Conservation (phyloP, 1,140 invertebrate genomes). For the Brachionus rotundiformis region DNA sequence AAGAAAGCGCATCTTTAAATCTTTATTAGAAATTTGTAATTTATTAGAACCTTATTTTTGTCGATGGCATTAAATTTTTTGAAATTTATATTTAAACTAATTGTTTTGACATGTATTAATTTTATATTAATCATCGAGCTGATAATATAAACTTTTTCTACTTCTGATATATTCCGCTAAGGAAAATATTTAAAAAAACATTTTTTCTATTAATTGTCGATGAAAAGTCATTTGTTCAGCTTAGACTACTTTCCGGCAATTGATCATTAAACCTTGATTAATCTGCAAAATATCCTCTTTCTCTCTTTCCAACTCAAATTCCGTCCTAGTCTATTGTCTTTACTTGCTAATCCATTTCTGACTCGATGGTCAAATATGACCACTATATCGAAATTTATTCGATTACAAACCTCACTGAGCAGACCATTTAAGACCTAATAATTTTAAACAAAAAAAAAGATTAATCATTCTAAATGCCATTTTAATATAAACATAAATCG, state of each 20-base stretch:
- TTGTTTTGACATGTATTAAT: conserved; percentile 41
- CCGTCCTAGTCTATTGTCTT: conserved; percentile 12
- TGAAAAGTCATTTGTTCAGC: conserved; percentile 45
- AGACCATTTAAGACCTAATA: neutral
- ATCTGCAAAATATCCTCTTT: conserved; percentile 8
- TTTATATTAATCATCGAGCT: conserved; percentile 34
- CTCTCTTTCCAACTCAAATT: neutral
- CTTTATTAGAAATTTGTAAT: conserved; percentile 37
- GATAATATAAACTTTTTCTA: neutral
- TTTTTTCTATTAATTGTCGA: conserved; percentile 27
- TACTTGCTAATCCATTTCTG: conserved; percentile 16
- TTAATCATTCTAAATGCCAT: conserved; percentile 3
- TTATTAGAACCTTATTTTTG: conserved; percentile 42
- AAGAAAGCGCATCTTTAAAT: conserved; percentile 23
- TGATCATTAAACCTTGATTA: conserved; percentile 42
- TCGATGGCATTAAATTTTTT: conserved; percentile 40
- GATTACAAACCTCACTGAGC: conserved; percentile 13
- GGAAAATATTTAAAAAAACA: neutral
- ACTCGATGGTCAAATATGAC: neutral
- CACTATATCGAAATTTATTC: neutral
- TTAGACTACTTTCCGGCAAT: neutral
- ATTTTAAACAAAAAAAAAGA: conserved; percentile 2
- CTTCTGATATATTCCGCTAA: neutral
- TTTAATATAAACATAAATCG: too few relatives aligned
- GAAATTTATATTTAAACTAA: conserved; percentile 2